A percentile compares a stretch with the other conserved stretches of the same genome.
Conservation (phyloP, 1,140 invertebrate genomes). For the Leguminivora glycinivorella region DNA sequence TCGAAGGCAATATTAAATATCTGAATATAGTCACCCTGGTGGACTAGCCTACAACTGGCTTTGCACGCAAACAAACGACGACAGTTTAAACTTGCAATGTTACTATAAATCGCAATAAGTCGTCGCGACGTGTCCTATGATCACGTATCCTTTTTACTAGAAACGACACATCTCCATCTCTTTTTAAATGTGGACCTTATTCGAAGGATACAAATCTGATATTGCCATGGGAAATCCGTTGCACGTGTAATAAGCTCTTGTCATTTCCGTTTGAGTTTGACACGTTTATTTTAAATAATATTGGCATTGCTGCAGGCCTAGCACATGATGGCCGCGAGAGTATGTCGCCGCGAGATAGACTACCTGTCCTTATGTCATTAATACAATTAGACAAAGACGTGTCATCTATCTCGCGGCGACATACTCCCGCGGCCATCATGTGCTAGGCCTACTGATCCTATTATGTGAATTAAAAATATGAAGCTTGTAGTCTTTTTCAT, state of each 20-base stretch:
- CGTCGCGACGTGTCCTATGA: background rate
- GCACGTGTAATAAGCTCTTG: background rate
- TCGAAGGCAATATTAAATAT: too few species aligned
- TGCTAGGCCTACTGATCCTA: too few species aligned
- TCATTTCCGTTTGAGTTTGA: background rate
- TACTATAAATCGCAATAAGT: slow-evolving; percentile 5
- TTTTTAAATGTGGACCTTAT: background rate
- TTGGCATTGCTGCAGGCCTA: too few species aligned
- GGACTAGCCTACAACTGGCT: background rate
- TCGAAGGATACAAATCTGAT: background rate
- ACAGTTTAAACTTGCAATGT: slow-evolving; percentile 15
- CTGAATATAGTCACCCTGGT: background rate
- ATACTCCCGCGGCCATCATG: too few species aligned
- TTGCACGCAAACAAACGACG: background rate
- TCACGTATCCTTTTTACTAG: background rate
- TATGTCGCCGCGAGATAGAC: too few species aligned
- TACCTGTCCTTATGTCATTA: too few species aligned
- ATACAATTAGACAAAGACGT: too few species aligned
- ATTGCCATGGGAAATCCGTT: background rate
- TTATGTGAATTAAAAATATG: too few species aligned
- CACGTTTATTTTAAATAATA: background rate
- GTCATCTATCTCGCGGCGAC: too few species aligned
- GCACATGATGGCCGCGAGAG: too few species aligned
- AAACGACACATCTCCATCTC: background rate
- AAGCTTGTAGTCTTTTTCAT: too few species aligned